These are phyloP conservation scores for Metopia argyrocephala DNA, from an alignment of 2,888 invertebrate genomes.

Conservation along the genomic window DNA sequence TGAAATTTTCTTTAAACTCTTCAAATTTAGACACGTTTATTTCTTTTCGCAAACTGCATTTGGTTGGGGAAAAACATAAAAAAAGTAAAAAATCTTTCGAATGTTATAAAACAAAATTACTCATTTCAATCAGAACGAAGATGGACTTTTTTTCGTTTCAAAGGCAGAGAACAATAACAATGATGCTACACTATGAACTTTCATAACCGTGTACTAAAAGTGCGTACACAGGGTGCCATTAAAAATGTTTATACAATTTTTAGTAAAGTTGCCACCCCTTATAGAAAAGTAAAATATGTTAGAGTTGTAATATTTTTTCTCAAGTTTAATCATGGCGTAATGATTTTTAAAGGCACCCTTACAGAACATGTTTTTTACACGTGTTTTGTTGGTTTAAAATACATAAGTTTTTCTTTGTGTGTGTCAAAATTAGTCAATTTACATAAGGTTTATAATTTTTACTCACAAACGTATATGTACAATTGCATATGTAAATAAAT, in stretches of 20 bases:
- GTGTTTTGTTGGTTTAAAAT: too few relatives aligned
- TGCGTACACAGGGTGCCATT: slow-evolving; percentile 58
- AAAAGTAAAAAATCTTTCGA: slow-evolving; percentile 36
- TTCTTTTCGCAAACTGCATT: slow-evolving; percentile 53
- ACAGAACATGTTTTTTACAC: too few relatives aligned
- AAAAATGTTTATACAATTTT: neutral
- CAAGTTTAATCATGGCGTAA: neutral
- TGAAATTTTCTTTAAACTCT: neutral
- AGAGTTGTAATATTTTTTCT: neutral
- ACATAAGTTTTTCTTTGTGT: too few relatives aligned
- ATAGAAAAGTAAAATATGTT: neutral
- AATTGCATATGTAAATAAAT: too few relatives aligned
- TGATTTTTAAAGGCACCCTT: too few relatives aligned
- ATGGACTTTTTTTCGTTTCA: slow-evolving; percentile 51
- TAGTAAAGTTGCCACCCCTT: slow-evolving; percentile 4
- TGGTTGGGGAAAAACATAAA: slow-evolving; percentile 37
- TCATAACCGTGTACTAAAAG: slow-evolving; percentile 56
- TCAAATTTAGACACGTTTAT: neutral
- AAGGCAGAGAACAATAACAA: slow-evolving; percentile 50
- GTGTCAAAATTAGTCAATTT: too few relatives aligned
- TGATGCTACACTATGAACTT: slow-evolving; percentile 58
- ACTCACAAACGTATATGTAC: too few relatives aligned
- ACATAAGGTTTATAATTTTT: too few relatives aligned
- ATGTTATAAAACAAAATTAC: slow-evolving; percentile 64
- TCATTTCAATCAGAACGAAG: slow-evolving; percentile 63